phyloP scores from a whole-genome alignment of 2,888 invertebrate genomes.

The Luperina nickerlii region DNA sequence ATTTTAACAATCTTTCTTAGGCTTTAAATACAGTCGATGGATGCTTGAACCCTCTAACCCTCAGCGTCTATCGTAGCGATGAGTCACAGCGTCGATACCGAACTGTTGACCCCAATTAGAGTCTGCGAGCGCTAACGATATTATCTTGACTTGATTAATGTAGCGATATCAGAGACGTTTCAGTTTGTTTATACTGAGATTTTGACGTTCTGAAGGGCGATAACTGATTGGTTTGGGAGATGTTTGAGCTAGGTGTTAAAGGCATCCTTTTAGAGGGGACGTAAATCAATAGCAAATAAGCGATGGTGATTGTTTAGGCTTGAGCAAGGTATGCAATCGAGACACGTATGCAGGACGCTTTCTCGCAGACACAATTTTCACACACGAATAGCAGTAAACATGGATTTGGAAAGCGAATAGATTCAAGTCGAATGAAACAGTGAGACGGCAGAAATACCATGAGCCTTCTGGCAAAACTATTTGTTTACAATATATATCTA shows the following conservation, averaged over 20 bases:
- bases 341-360: conserved; percentile 26
- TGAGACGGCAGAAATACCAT: conserved; percentile 5
- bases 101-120: conserved; percentile 70
- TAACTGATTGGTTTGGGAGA: neutral
- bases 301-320: conserved; percentile 15
- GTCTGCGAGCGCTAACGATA: conserved; percentile 51
- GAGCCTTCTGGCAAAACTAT: conserved; percentile 3
- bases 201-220: conserved; percentile 2
- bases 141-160: conserved; percentile 57
- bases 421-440: neutral
- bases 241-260: conserved; percentile 6
- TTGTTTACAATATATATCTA: conserved; percentile 38
- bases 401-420: conserved; percentile 23
- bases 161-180: conserved; percentile 15
- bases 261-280: neutral
- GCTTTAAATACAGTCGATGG: conserved; percentile 1
- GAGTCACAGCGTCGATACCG: conserved; percentile 64
- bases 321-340: conserved; percentile 3
- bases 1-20: neutral
- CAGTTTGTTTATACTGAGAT: conserved; percentile 25
- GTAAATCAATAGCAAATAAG: neutral
- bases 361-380: conserved; percentile 25
- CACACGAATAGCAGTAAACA: conserved; percentile 36
- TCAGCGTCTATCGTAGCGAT: conserved; percentile 44
- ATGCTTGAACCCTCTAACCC: conserved; percentile 52